Evolutionary conservation across 1,140 invertebrate species (phyloP), one percentile per base, ranked within the genome.

Genomic region (Spodoptera litura): DNA sequence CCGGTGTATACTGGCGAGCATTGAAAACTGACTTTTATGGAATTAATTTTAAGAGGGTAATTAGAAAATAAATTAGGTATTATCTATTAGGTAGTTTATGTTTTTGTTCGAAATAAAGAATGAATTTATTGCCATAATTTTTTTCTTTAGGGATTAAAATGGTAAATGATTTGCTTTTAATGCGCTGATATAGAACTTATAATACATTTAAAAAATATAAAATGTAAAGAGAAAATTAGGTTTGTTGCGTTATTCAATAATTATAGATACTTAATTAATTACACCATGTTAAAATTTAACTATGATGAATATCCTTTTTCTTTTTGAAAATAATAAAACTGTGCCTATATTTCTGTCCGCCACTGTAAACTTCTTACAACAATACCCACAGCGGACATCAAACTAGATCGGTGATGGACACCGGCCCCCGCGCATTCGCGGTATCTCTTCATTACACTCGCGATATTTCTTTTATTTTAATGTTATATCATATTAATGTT

Each of bases 361-460:
- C 35, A 75, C 15, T 75, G 72, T 75, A 75, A n/a, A n/a, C 6
- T 15, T 31, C 38, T 75, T 52, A 52, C 44, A 62, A 75, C 72
- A 75, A 75, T 62, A 75, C 56, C 58, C 38, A 53, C 25, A 53
- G n/a, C 25, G 15, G 4, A 10, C 15, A 61, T 53, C 49, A 62
- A 53, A 15, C 27, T 49, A 75, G 56, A 59, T 44, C 25, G 38
- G 20, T 59, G 56, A 74, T 74, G 56, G 68, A 72, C 53, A 55
- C 6, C 51, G 68, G 68, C 68, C 51, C 51, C 52, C 68, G 68
- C 68, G 53, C 64, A 68, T 68, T 53, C 64, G 49, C 51, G 31
- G 52, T 72, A 64, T 64, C 38, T 72, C 38, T 72, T 72, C 58
- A 44, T 44, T 44, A 72, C 35, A 12, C 52, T 38, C 27, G 12